These are phyloP conservation scores for Eudasyphora cyanicolor DNA, from an alignment of 2,888 invertebrate genomes.

Conservation along the genomic window DNA sequence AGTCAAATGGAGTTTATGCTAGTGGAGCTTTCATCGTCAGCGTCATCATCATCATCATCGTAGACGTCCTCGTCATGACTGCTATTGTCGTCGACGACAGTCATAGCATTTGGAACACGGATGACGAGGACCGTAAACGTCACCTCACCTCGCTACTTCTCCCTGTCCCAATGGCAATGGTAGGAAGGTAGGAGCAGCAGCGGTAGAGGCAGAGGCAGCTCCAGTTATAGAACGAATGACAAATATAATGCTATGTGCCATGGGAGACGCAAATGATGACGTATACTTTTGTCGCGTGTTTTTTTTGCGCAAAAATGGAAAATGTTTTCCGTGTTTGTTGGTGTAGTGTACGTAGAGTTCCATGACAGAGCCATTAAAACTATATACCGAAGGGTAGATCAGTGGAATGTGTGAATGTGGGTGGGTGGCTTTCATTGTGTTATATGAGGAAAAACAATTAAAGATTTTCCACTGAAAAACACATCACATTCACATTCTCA, in stretches of 20 bases:
- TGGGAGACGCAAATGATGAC: conserved; percentile 52
- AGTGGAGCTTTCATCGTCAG: conserved; percentile 35
- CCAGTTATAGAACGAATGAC: conserved; percentile 35
- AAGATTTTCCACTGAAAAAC: conserved; percentile 46
- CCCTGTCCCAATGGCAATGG: neutral
- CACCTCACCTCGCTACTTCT: neutral
- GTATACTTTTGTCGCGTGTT: conserved; percentile 52
- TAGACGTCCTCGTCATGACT: conserved; percentile 39
- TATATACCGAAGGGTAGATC: too few relatives aligned
- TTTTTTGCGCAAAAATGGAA: conserved; percentile 21
- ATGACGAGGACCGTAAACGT: neutral
- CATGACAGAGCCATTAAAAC: conserved; percentile 39
- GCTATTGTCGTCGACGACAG: conserved; percentile 49
- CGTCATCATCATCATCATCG: conserved; percentile 25
- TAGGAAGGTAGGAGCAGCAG: neutral
- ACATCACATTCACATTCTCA: neutral
- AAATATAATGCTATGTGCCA: conserved; percentile 55
- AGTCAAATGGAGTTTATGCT: conserved; percentile 32
- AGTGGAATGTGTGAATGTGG: neutral
- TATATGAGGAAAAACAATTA: conserved; percentile 58
- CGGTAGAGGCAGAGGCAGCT: neutral
- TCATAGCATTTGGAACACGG: neutral
- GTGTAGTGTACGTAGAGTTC: too few relatives aligned
- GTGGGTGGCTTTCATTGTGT: conserved; percentile 31
- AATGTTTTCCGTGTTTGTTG: conserved; percentile 52